Conservation (phyloP, 2,888 invertebrate genomes). For the Sceliomorpha sp. region DNA sequence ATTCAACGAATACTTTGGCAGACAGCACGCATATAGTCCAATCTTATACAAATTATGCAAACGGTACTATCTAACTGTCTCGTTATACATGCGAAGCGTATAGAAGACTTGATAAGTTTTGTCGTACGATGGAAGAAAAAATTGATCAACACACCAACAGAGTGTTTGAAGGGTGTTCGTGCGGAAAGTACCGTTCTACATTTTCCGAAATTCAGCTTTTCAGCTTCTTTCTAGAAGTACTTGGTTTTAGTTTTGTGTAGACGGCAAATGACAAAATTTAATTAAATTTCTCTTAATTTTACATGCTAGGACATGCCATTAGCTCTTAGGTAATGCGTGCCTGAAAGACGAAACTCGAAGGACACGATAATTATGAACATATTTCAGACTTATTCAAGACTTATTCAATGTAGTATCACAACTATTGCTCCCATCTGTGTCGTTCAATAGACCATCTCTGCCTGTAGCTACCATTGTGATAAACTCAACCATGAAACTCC, state of each 20-base stretch:
- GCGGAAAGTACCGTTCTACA: slow-evolving; percentile 7
- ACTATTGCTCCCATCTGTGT: slow-evolving; percentile 33
- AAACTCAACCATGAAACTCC: slow-evolving; percentile 25
- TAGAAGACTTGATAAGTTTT: slow-evolving; percentile 35
- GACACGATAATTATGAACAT: slow-evolving; percentile 33
- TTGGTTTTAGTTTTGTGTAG: slow-evolving; percentile 1
- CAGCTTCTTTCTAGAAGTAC: slow-evolving; percentile 5
- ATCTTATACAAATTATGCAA: slow-evolving; percentile 52
- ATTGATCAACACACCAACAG: slow-evolving; percentile 6
- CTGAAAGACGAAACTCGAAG: slow-evolving; percentile 2
- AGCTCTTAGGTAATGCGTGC: not conserved
- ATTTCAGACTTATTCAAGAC: slow-evolving; percentile 31
- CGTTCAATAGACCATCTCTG: slow-evolving; percentile 24
- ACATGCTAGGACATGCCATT: not conserved
- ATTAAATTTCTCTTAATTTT: slow-evolving; percentile 26
- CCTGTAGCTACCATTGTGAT: slow-evolving; percentile 18
- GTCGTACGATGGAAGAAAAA: slow-evolving; percentile 12
- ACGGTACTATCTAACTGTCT: slow-evolving; percentile 27
- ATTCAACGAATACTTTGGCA: slow-evolving; percentile 44
- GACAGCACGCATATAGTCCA: slow-evolving; percentile 43
- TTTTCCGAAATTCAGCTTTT: slow-evolving; percentile 1
- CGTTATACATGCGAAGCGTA: slow-evolving; percentile 8
- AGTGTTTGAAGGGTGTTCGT: slow-evolving; percentile 13
- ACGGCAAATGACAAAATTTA: slow-evolving; percentile 20
- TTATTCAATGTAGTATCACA: slow-evolving; percentile 29